Conservation (phyloP, 2,888 invertebrate species). For the Siphonodentalium dalli region DNA sequence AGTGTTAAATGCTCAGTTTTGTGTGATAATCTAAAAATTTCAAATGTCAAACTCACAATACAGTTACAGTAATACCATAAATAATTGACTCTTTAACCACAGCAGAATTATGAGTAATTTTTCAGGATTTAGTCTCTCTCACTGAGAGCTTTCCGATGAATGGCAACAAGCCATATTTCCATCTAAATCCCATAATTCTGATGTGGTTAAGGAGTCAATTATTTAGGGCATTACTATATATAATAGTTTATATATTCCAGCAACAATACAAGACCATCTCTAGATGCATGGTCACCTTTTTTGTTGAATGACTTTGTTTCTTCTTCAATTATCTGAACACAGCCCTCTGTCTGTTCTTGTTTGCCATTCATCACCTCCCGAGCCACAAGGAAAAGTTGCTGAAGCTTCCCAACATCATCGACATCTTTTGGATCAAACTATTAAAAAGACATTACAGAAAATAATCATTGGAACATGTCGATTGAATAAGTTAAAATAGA, state of each 20-base stretch:
- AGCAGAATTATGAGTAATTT: too few species aligned
- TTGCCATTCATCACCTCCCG: slow-evolving; percentile 56
- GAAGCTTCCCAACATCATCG: slow-evolving; percentile 45
- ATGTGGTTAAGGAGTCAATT: neutral
- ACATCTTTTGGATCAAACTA: slow-evolving; percentile 48
- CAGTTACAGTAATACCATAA: too few species aligned
- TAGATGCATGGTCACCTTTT: slow-evolving; percentile 39
- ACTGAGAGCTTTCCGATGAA: too few species aligned
- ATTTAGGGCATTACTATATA: neutral
- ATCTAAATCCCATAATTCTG: too few species aligned
- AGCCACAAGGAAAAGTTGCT: slow-evolving; percentile 56
- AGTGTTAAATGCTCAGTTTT: too few species aligned
- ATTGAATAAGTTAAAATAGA: neutral
- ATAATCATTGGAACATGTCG: neutral
- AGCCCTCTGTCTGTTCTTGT: slow-evolving; percentile 49
- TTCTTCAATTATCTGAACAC: slow-evolving; percentile 54
- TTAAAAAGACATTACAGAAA: neutral
- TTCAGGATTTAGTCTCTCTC: too few species aligned
- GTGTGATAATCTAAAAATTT: too few species aligned
- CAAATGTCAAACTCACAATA: too few species aligned
- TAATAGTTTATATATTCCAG: neutral
- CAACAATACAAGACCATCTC: neutral
- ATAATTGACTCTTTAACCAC: too few species aligned
- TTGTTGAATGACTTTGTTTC: slow-evolving; percentile 49
- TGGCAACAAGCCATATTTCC: too few species aligned